Evolutionary conservation across 2,888 invertebrate species (phyloP), one percentile per base, ranked within the genome.

Genomic region (Lochmaea capreae): DNA sequence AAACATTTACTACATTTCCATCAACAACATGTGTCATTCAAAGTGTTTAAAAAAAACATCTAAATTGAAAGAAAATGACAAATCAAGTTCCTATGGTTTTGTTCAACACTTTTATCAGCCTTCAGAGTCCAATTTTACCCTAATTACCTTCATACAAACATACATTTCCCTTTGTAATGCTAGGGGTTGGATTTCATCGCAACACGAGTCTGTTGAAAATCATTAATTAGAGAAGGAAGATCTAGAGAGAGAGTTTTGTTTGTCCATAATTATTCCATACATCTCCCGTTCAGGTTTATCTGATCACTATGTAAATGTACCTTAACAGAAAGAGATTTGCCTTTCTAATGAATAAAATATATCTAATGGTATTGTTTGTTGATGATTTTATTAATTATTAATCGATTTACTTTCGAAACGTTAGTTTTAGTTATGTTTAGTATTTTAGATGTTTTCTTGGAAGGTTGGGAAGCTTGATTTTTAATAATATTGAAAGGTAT

Each of bases 71-170:
- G 46, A 46, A 26, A 65, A 65, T 65, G 16, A 52, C 52, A 52
- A 52, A 65, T 65, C 49, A 26, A n/a, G 61, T 39, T n/a, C 8
- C 52, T 9, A 12, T 18, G n/a, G 43, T 63, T 65, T 26, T 49
- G 14, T 10, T 26, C 14, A 65, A 52, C 65, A 65, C 65, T 65
- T 52, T 65, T 65, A 65, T 33, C 14, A 6, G 49, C 26, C 49
- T 65, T 26, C n/a, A 33, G 65, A 65, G 52, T 9, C 65, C 26
- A 49, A 65, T 65, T 65, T 65, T 33, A 14, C n/a, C 49, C 12
- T 49, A 65, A 52, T 65, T 65, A 65, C 65, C 52, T 52, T 52
- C 65, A 52, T 65, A 65, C 49, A 65, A 65, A 49, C 65, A 65
- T 52, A 52, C 65, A 65, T 52, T 65, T 65, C 12, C 65, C 26